These are phyloP conservation scores for Kryptolebias marmoratus DNA, from an alignment of 2,113 vertebrate species.

Conservation along the genomic window DNA sequence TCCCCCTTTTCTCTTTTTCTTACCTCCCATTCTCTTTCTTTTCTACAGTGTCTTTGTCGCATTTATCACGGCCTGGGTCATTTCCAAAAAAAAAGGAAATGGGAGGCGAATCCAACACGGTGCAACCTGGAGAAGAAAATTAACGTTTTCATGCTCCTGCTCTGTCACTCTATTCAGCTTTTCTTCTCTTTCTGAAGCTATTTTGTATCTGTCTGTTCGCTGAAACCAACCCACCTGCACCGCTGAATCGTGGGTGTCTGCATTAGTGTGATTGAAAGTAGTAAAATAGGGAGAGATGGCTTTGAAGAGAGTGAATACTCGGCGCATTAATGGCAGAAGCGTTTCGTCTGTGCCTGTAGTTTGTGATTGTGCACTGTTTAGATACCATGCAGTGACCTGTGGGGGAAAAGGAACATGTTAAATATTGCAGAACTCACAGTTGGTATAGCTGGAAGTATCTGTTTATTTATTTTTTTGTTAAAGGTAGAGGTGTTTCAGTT, in stretches of 20 bases:
- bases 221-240: constrained; percentile 19
- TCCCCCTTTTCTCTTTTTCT: constrained; percentile 9
- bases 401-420: constrained; percentile 14
- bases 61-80: constrained; percentile 21
- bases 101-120: constrained; percentile 14
- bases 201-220: constrained; percentile 12
- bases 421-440: constrained; percentile 27
- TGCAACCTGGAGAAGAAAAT: constrained; percentile 8
- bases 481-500: background rate
- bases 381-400: background rate
- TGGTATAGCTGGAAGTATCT: constrained; percentile 10
- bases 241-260: constrained; percentile 12
- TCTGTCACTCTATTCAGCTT: constrained; percentile 11
- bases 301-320: constrained; percentile 31
- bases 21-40: constrained; percentile 3
- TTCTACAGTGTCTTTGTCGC: constrained; percentile 16
- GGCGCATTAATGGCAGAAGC: constrained; percentile 33
- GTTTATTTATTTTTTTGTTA: background rate
- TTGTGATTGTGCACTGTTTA: constrained; percentile 23
- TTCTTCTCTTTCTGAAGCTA: constrained; percentile 27
- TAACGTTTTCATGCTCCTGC: background rate
- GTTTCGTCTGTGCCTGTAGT: constrained; percentile 27
- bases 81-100: constrained; percentile 26
- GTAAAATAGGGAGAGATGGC: background rate
- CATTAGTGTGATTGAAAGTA: constrained; percentile 51